These are phyloP conservation scores for Neosilurus mollespiculum DNA, from an alignment of 2,797 vertebrate species.

Conservation along the genomic window DNA sequence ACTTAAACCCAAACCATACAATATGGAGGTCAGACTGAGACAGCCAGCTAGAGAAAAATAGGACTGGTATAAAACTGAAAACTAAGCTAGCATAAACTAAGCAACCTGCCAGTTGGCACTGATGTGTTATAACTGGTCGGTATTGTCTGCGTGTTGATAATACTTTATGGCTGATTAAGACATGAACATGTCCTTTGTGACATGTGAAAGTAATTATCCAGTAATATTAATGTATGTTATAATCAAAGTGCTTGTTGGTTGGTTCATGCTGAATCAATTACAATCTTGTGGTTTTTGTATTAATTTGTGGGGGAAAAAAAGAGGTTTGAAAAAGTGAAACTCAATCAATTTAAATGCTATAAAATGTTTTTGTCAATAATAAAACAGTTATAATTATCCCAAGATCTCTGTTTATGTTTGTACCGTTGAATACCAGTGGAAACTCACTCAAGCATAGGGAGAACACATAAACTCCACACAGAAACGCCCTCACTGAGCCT, in stretches of 20 bases:
- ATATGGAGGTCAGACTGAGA: conserved; percentile 61
- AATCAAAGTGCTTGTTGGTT: not conserved
- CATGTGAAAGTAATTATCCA: not conserved
- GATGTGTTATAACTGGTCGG: too few relatives aligned
- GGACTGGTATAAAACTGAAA: not conserved
- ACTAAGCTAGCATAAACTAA: too few relatives aligned
- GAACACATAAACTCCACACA: too few relatives aligned
- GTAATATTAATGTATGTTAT: not conserved
- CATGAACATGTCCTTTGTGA: not conserved
- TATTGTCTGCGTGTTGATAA: not conserved
- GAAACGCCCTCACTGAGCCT: too few relatives aligned
- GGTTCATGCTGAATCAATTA: not conserved
- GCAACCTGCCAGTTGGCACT: too few relatives aligned
- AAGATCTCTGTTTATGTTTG: too few relatives aligned
- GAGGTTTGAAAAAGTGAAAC: too few relatives aligned
- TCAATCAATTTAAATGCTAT: too few relatives aligned
- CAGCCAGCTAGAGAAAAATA: not conserved
- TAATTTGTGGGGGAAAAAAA: not conserved
- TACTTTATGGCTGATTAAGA: not conserved
- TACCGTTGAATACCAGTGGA: too few relatives aligned
- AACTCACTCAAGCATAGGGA: too few relatives aligned
- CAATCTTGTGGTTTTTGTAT: not conserved
- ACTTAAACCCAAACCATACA: conserved; percentile 61
- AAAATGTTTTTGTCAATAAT: too few relatives aligned
- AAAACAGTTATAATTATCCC: too few relatives aligned